Evolutionary conservation across 2,888 invertebrate genomes (phyloP), one percentile per base, ranked within the genome.

Genomic region (Prenolepis imparis): DNA sequence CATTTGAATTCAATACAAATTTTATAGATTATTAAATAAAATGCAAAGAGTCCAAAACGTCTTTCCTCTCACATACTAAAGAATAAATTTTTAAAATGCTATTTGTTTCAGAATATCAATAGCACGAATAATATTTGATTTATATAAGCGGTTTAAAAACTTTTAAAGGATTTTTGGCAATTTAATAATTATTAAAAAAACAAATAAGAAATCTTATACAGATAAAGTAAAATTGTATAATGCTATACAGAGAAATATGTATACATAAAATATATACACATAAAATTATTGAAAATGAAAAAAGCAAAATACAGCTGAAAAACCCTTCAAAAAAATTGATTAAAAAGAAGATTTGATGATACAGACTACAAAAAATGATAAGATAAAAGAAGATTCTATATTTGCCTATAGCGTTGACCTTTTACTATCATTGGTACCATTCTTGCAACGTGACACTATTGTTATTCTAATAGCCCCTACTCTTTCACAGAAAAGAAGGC

Each of bases 401-500:
- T 21, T 44, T 64, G 18, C 3, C 24, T 64, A 48, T 52, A 64
- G 18, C 28, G 24, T 2, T 66, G 9, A 8, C 24, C 24, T 66
- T 36, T 66, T 52, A 36, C 36, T 21, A n/a, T 52, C 67, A 24
- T n/a, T n/a, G 36, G 66, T 55, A 77, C 41, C 24, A 59, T 44
- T 57, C 32, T 68, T 28, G 32, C 18, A 70, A 78, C 41, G 32
- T 39, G 55, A 68, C 32, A 59, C 21, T n/a, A 52, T 41, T 41
- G 41, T 78, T 59, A 59, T 70, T 59, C 32, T 59, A 70, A 70
- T 70, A 24, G 48, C 39, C 78, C 70, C 78, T 78, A 68, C 78
- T 68, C 59, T 70, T 59, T 63, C 32, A 32, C 21, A 66, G 70
- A 87, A 83, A 84, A 84, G 80, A 81, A 86, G 66, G 72, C 59